Evolutionary conservation across 2,113 vertebrate species (phyloP).

Genomic region (Barbus barbus): DNA sequence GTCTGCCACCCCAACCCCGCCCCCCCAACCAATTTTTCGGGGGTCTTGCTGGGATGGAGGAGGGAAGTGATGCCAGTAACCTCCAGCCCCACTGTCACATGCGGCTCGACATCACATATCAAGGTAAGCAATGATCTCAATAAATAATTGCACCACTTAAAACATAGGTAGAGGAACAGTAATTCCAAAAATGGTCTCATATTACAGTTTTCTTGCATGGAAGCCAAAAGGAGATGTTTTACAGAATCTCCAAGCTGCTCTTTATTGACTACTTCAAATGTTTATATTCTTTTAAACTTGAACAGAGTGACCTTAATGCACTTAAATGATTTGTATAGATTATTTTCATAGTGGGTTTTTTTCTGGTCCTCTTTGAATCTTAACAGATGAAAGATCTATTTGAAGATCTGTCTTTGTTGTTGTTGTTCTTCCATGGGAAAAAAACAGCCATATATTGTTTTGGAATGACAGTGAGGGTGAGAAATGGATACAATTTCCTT

Average conservation of each 20-base stretch:
- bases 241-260: not conserved
- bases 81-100: not conserved
- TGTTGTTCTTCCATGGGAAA: not conserved
- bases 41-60: not conserved
- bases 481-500: not conserved
- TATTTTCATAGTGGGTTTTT: not conserved
- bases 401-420: not conserved
- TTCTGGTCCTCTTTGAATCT: not conserved
- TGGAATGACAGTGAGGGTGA: not conserved
- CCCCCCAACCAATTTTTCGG: not conserved
- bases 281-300: not conserved
- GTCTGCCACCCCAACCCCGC: slow-evolving; percentile 36
- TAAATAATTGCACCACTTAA: not conserved
- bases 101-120: not conserved
- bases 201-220: not conserved
- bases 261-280: not conserved
- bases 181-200: not conserved
- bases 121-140: not conserved
- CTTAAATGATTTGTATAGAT: not conserved
- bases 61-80: slow-evolving; percentile 18
- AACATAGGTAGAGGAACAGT: not conserved
- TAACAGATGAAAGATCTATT: not conserved
- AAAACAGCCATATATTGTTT: not conserved
- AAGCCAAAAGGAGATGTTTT: not conserved
- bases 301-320: not conserved